Base-by-base conservation (phyloP, 2,888 invertebrate genomes). In the Trissolcus japonicus region DNA sequence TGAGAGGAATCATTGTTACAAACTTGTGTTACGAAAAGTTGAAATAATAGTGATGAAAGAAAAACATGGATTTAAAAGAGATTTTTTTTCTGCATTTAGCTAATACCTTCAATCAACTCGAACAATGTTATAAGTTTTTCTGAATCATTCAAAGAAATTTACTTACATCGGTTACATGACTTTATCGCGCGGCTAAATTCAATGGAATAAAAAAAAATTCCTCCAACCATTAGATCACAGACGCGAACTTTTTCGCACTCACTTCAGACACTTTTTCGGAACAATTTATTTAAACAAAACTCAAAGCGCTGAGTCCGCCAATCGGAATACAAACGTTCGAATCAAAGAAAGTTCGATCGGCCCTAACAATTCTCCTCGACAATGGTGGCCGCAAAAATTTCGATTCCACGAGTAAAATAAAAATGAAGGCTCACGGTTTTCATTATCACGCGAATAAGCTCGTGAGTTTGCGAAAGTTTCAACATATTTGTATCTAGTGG, bases 401-500 rank as follows among this genome's bases (percentile, higher is more conserved):
- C 19, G 14, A 46, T 46, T 53, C 16, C 19, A 19, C 56, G 56
- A 16, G 14, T 19, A 19, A 16, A n/a, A 19, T 6, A 53, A 53
- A 53, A 53, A 53, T 17, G 17, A 25, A 25, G n/a, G 4, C 19
- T 21, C 53, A 29, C 55, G 60, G 56, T 61, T 68, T 75, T 75
- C 75, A 69, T 76, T 76, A 76, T 69, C 69, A 11, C 17, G 16
- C 48, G 51, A 60, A 68, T 59, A 76, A 67, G 56, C 61, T 71
- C 81, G 81, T 80, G 82, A 78, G 76, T 35, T 35, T 79, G 63
- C 79, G 74, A 79, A 80, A 78, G 78, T 78, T 79, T 79, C 67
- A 68, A 65, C 76, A 73, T 72, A 73, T 79, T 76, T 76, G 79
- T 79, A 78, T 75, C 72, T 60, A 63, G 68, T 68, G 78, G 72